These are phyloP conservation scores for Nomia melanderi DNA, from an alignment of 1,140 invertebrate species.

Conservation along the genomic window DNA sequence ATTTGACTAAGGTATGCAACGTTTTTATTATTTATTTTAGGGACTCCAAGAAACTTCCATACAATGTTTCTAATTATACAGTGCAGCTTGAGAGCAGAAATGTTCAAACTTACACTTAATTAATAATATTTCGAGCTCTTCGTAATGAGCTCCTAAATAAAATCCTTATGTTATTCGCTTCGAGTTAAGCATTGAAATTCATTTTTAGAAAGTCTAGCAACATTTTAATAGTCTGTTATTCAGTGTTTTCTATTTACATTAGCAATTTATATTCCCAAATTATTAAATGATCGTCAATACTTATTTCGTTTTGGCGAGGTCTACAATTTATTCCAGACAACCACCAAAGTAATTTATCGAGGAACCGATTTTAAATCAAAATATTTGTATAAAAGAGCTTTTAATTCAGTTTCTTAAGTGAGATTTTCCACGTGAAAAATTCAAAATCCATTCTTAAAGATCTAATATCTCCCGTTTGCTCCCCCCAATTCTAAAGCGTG, in stretches of 20 bases:
- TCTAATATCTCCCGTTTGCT: too few species aligned
- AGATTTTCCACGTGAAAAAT: too few species aligned
- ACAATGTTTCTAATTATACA: neutral
- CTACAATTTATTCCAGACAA: neutral
- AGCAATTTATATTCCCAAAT: too few species aligned
- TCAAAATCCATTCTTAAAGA: too few species aligned
- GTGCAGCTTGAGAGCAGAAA: neutral
- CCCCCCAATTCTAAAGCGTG: too few species aligned
- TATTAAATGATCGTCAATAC: neutral
- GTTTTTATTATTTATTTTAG: neutral
- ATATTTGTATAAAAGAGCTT: too few species aligned
- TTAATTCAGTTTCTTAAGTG: too few species aligned
- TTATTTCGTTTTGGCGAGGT: neutral
- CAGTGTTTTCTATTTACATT: too few species aligned
- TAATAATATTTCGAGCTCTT: neutral
- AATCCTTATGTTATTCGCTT: neutral
- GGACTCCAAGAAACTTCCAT: slow-evolving; percentile 1
- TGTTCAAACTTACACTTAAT: neutral
- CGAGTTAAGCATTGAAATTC: neutral
- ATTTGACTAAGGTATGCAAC: neutral
- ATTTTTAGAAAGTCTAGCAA: neutral
- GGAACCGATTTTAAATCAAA: too few species aligned
- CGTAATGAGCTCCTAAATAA: neutral
- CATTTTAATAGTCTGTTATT: neutral
- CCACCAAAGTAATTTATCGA: too few species aligned